These are phyloP conservation scores for Hydriomena furcata DNA, from an alignment of 2,888 invertebrate genomes.

Conservation along the genomic window DNA sequence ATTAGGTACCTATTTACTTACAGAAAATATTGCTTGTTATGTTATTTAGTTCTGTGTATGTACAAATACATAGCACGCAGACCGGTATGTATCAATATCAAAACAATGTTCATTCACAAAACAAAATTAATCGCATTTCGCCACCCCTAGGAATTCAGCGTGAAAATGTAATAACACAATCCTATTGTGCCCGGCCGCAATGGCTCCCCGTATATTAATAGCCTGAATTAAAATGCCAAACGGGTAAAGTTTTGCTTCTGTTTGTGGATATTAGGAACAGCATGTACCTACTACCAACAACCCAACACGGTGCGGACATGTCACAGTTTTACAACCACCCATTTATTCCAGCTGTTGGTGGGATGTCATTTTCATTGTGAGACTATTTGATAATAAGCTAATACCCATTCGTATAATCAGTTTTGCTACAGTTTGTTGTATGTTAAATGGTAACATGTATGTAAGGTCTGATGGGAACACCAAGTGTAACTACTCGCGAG, in stretches of 20 bases:
- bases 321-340: slow-evolving; percentile 23
- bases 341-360: background rate
- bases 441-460: too few species aligned
- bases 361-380: background rate
- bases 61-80: too few species aligned
- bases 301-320: slow-evolving; percentile 23
- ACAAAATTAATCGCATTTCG: slow-evolving; percentile 22
- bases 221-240: slow-evolving; percentile 40
- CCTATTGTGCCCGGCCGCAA: slow-evolving; percentile 9
- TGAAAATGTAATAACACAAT: slow-evolving; percentile 26
- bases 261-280: slow-evolving; percentile 52
- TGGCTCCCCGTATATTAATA: slow-evolving; percentile 14
- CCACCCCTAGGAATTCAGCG: slow-evolving; percentile 23
- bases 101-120: slow-evolving; percentile 17
- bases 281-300: slow-evolving; percentile 37
- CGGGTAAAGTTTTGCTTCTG: slow-evolving; percentile 47
- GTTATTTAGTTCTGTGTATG: too few species aligned
- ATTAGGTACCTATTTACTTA: too few species aligned
- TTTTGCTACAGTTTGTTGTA: too few species aligned
- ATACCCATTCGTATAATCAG: too few species aligned
- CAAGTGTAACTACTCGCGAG: too few species aligned
- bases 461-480: too few species aligned
- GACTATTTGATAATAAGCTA: too few species aligned
- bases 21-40: too few species aligned
- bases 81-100: background rate